Evolutionary conservation across 2,888 invertebrate species (phyloP), one percentile per base, ranked within the genome.

Genomic region (Macrophya annulata): DNA sequence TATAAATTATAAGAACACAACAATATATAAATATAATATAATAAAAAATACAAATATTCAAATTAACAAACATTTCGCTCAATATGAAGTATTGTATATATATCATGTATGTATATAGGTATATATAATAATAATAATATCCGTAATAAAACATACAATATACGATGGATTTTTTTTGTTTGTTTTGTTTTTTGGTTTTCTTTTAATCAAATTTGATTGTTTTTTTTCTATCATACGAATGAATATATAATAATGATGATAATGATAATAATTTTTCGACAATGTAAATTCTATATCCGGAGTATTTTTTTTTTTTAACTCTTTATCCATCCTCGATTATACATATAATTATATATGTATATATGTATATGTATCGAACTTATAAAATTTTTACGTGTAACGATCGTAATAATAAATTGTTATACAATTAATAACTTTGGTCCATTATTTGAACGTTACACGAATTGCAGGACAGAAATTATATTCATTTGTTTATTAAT

Each of bases 371-470:
- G 3, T 43, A 55, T 17, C 15, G 17, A 4, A 55, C 17, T 55
- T 55, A 8, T 17, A 59, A 59, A 65, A 17, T 68, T 68, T 25
- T 17, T 17, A 71, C 71, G 31, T 71, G 71, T 37, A 71, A 71
- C 71, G 71, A 71, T 71, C 71, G 40, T 40, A 71, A 62, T 71
- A 71, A 71, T n/a, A n/a, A n/a, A n/a, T 40, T 40, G 25, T 71
- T 71, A 71, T 71, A 71, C 10, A 62, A 10, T 65, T 1, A 12
- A 87, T 89, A 88, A 88, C 88, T 89, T 89, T 87, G 88, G 86
- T 90, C 87, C 89, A 88, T 90, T 86, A 85, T 87, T 71, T 40
- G 71, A 71, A 71, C 15, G 71, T 71, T 37, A 71, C 71, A 37
- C 17, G 1, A 65, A 51, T 21, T 62, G 10, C 62, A 62, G 25